Evolutionary conservation across 2,113 vertebrate species (phyloP).

Genomic region (Triplophysa dalaica): DNA sequence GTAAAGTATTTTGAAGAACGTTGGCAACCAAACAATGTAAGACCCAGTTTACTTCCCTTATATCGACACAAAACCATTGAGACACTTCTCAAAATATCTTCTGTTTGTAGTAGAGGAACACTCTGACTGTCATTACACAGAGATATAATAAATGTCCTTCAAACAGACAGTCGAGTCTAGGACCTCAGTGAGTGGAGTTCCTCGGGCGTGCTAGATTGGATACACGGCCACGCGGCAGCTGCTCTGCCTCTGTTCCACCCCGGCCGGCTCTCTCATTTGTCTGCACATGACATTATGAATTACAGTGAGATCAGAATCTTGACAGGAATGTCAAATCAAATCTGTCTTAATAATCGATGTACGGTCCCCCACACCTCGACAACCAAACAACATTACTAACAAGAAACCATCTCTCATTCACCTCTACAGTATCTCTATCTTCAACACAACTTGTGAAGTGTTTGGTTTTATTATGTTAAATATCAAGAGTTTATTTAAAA

Average conservation of each 20-base stretch:
- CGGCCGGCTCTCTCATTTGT: constrained; percentile 58
- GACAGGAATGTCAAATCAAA: constrained; percentile 60
- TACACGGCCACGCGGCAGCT: constrained; percentile 17
- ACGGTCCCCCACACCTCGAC: neutral
- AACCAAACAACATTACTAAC: neutral
- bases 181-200: neutral
- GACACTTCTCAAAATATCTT: too few species aligned
- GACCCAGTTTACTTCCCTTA: too few species aligned
- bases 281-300: constrained; percentile 61
- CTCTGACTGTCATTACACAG: neutral
- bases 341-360: constrained; percentile 62
- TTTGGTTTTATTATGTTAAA: too few species aligned
- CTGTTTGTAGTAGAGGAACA: neutral
- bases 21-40: too few species aligned
- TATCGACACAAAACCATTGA: too few species aligned
- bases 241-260: constrained; percentile 36
- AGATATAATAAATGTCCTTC: constrained; percentile 11
- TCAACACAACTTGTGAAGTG: too few species aligned
- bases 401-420: too few species aligned
- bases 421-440: too few species aligned
- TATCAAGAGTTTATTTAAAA: too few species aligned
- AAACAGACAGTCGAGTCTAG: neutral
- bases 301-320: constrained; percentile 59
- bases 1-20: too few species aligned
- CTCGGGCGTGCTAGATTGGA: neutral